These are phyloP conservation scores for Parascotia fuliginaria DNA, from an alignment of 2,888 invertebrate genomes.

Conservation along the genomic window DNA sequence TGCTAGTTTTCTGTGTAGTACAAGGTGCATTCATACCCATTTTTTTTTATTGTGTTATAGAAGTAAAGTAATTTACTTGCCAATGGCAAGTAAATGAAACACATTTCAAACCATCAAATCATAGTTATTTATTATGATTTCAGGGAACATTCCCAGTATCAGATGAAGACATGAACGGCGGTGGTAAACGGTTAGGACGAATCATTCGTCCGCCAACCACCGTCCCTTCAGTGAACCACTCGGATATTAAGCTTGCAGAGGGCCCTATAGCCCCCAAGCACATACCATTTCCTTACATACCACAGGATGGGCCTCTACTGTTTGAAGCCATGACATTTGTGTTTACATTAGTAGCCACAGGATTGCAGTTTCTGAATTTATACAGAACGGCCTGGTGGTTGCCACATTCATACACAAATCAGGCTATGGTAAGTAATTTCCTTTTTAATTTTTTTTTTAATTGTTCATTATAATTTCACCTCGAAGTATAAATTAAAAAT, in stretches of 20 bases:
- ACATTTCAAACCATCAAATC: no score
- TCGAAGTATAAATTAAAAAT: no score
- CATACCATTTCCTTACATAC: conserved; percentile 92
- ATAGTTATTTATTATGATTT: conserved; percentile 22
- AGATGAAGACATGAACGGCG: conserved; percentile 71
- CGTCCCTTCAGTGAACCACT: conserved; percentile 27
- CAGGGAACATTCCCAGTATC: conserved; percentile 56
- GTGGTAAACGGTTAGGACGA: conserved; percentile 63
- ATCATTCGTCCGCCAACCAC: conserved; percentile 54
- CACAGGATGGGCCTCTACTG: conserved; percentile 91
- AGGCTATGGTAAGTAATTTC: conserved; percentile 94
- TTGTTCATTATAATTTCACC: no score
- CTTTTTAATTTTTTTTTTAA: no score
- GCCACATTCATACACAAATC: conserved; percentile 94
- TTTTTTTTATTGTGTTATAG: no score
- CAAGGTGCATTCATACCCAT: no score
- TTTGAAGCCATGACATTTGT: conserved; percentile 95
- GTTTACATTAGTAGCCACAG: conserved; percentile 91
- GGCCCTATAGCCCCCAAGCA: conserved; percentile 89
- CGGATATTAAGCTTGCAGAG: conserved; percentile 64
- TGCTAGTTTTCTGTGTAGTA: no score
- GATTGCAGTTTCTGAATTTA: conserved; percentile 96
- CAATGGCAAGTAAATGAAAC: no score
- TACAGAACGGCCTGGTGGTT: conserved; percentile 99
- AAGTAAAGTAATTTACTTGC: no score